Evolutionary conservation across 1,140 invertebrate genomes (phyloP).

Genomic region (Saccostrea cuccullata): DNA sequence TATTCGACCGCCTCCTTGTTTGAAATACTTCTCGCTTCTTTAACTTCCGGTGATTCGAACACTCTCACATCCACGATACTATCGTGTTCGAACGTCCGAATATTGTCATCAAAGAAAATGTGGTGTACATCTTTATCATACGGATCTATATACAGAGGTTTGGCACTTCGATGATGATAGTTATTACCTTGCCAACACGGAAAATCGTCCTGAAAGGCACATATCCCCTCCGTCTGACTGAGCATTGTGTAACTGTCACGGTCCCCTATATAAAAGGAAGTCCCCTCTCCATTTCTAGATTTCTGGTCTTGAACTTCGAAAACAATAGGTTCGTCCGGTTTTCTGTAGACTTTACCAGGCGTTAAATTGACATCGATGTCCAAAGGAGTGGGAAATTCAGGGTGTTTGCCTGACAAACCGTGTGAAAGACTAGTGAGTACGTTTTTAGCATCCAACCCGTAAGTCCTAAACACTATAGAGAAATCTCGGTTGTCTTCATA

Average conservation of each 20-base stretch:
- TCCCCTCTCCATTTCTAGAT: slow-evolving; percentile 31
- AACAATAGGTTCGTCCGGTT: slow-evolving; percentile 54
- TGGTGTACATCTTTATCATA: slow-evolving; percentile 71
- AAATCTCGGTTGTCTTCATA: slow-evolving; percentile 69
- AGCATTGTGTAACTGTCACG: slow-evolving; percentile 72
- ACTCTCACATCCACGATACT: slow-evolving; percentile 75
- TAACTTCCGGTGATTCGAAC: slow-evolving; percentile 61
- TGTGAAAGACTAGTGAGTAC: slow-evolving; percentile 69
- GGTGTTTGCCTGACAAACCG: slow-evolving; percentile 71
- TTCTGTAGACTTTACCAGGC: slow-evolving; percentile 62
- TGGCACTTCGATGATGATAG: slow-evolving; percentile 69
- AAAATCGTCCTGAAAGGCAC: slow-evolving; percentile 75
- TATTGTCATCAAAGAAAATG: slow-evolving; percentile 78
- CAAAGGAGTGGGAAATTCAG: slow-evolving; percentile 64
- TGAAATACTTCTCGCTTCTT: slow-evolving; percentile 62
- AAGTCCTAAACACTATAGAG: slow-evolving; percentile 74
- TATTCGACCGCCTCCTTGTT: slow-evolving; percentile 66
- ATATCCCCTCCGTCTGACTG: slow-evolving; percentile 66
- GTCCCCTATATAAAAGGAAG: slow-evolving; percentile 54
- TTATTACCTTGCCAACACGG: slow-evolving; percentile 71
- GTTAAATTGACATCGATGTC: slow-evolving; percentile 54
- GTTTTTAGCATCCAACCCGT: slow-evolving; percentile 74
- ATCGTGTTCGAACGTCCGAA: slow-evolving; percentile 72
- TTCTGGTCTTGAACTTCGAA: slow-evolving; percentile 51
- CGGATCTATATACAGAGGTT: slow-evolving; percentile 75